phyloP scores from a whole-genome alignment of 1,140 invertebrate species.

The Cyphomyrmex costatus region DNA sequence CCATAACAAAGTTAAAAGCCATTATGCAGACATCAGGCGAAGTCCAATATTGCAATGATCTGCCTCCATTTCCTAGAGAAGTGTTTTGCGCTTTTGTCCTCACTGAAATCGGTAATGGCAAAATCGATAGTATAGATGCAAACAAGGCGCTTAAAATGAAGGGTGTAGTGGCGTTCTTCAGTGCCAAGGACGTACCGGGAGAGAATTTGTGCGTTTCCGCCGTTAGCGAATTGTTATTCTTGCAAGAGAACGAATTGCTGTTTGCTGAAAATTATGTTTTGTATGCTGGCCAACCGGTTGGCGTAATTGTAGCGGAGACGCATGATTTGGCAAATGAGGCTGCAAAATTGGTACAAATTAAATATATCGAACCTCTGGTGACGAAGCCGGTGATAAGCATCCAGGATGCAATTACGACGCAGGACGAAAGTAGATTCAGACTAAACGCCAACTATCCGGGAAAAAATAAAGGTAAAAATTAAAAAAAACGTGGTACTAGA shows the following conservation, averaged over 20 bases:
- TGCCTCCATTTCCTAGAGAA: conserved; percentile 87
- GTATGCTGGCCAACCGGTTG: conserved; percentile 92
- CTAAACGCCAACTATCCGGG: conserved; percentile 78
- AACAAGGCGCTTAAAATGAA: conserved; percentile 88
- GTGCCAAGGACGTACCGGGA: conserved; percentile 92
- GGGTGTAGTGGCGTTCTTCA: conserved; percentile 91
- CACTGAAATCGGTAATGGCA: conserved; percentile 87
- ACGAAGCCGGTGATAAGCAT: conserved; percentile 89
- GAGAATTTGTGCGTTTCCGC: conserved; percentile 88
- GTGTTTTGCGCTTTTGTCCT: conserved; percentile 90
- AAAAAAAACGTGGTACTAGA: too few relatives aligned
- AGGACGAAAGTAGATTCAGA: conserved; percentile 81
- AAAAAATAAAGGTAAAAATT: conserved; percentile 80
- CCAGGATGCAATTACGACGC: conserved; percentile 88
- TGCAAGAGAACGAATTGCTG: conserved; percentile 82
- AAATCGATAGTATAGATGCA: conserved; percentile 87
- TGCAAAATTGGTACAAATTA: conserved; percentile 89
- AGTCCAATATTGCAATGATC: conserved; percentile 90
- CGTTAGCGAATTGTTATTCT: conserved; percentile 47
- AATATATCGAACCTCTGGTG: conserved; percentile 86
- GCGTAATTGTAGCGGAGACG: conserved; percentile 90
- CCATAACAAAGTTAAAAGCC: conserved; percentile 92
- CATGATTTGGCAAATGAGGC: conserved; percentile 89
- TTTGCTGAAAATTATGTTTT: conserved; percentile 87
- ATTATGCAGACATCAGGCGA: conserved; percentile 92